Conservation (phyloP, 1,140 invertebrate genomes). For the Drosophila aff. region DNA sequence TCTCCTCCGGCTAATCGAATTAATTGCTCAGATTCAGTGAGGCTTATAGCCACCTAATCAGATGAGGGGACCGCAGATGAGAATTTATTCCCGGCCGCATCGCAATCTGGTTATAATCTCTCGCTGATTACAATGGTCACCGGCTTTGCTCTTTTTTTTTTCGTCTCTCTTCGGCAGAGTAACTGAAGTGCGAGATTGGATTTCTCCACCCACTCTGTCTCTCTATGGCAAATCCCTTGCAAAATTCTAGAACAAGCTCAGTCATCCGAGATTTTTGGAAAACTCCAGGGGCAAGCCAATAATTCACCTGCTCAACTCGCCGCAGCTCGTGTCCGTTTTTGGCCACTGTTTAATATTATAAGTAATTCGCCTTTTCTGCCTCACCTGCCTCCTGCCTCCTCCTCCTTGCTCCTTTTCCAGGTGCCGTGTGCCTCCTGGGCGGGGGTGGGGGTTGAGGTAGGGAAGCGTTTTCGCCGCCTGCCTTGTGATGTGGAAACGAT, state of each 20-base stretch:
- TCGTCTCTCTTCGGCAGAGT: constrained; percentile 3
- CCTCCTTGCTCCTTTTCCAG: constrained; percentile 2
- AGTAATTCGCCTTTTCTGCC: constrained; percentile 56
- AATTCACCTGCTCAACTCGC: constrained; percentile 67
- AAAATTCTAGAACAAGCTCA: constrained; percentile 52
- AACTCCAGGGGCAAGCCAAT: constrained; percentile 39
- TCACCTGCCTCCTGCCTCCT: neutral
- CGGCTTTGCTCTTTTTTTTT: constrained; percentile 18
- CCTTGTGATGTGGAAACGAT: constrained; percentile 77
- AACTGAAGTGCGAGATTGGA: constrained; percentile 63
- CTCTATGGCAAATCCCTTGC: neutral
- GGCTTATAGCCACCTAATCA: constrained; percentile 48
- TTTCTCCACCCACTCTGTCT: constrained; percentile 20
- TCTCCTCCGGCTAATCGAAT: constrained; percentile 25
- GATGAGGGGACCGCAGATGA: constrained; percentile 41
- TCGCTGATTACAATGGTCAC: constrained; percentile 50
- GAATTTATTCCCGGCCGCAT: constrained; percentile 40
- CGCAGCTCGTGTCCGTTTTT: constrained; percentile 51
- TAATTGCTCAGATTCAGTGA: constrained; percentile 47
- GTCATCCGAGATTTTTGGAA: constrained; percentile 54
- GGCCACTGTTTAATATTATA: constrained; percentile 76
- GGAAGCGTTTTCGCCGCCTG: constrained; percentile 47
- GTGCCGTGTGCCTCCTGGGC: neutral
- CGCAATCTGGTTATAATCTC: constrained; percentile 54
- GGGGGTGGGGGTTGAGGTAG: neutral